Evolutionary conservation across 1,140 invertebrate genomes (phyloP).

Genomic region (Diabrotica undecimpunctata): DNA sequence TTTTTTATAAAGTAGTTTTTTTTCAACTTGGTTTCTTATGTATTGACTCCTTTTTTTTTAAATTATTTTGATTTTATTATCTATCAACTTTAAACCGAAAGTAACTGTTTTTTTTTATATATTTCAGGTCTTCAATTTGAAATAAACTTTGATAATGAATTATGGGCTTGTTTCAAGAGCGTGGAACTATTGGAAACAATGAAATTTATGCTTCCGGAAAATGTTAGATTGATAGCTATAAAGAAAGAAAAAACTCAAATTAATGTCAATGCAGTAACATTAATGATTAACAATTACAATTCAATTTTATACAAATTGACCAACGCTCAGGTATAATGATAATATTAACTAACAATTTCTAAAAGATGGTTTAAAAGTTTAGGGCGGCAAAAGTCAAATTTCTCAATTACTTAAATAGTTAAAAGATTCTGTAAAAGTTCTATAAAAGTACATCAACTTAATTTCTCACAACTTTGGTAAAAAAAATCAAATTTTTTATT

Average conservation of each 20-base stretch:
- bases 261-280: constrained; percentile 57
- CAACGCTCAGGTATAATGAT: constrained; percentile 55
- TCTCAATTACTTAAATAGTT: too few relatives aligned
- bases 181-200: constrained; percentile 71
- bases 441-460: too few relatives aligned
- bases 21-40: too few relatives aligned
- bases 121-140: constrained; percentile 55
- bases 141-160: constrained; percentile 61
- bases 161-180: constrained; percentile 73
- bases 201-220: constrained; percentile 65
- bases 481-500: too few relatives aligned
- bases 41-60: too few relatives aligned
- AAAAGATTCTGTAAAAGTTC: too few relatives aligned
- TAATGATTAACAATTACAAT: constrained; percentile 62
- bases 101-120: background rate
- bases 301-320: constrained; percentile 56
- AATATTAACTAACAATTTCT: background rate
- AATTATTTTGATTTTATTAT: too few relatives aligned
- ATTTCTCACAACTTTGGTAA: too few relatives aligned
- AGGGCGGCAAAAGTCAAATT: too few relatives aligned
- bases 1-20: too few relatives aligned
- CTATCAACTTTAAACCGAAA: too few relatives aligned
- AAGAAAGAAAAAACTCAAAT: constrained; percentile 64
- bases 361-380: too few relatives aligned
- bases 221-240: constrained; percentile 65